Evolutionary conservation across 1,140 invertebrate species (phyloP).

Genomic region (Rhynchophorus ferrugineus): DNA sequence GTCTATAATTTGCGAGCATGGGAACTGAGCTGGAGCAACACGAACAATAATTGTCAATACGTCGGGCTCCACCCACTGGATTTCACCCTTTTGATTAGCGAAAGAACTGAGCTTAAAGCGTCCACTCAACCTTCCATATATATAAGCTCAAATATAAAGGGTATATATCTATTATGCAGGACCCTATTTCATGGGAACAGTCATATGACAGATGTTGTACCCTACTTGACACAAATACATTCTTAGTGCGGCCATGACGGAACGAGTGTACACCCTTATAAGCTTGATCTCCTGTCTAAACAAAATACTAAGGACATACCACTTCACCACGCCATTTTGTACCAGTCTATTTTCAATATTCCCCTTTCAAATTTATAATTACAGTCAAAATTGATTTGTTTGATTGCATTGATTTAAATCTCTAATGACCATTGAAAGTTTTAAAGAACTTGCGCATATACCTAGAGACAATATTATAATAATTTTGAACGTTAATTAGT

Average conservation of each 20-base stretch:
- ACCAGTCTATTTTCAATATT: neutral
- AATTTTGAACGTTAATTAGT: too few species aligned
- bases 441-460: too few species aligned
- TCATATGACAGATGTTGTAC: conserved; percentile 34
- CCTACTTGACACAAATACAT: conserved; percentile 28
- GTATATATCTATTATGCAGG: conserved; percentile 29
- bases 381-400: too few species aligned
- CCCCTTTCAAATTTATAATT: neutral
- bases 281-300: conserved; percentile 17
- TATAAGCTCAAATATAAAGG: conserved; percentile 28
- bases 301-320: conserved; percentile 19
- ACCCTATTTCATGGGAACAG: conserved; percentile 32
- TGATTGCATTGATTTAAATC: too few species aligned
- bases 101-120: conserved; percentile 29
- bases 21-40: neutral
- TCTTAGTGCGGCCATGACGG: conserved; percentile 21
- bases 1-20: too few species aligned
- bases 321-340: conserved; percentile 19
- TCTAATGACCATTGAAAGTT: too few species aligned
- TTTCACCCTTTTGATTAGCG: conserved; percentile 33
- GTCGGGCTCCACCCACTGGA: conserved; percentile 31
- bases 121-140: conserved; percentile 19
- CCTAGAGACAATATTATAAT: too few species aligned
- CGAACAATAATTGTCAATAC: conserved; percentile 26
- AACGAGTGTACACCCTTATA: conserved; percentile 19